phyloP scores from a whole-genome alignment of 2,888 invertebrate genomes.

The Caenorhabditis sp. region DNA sequence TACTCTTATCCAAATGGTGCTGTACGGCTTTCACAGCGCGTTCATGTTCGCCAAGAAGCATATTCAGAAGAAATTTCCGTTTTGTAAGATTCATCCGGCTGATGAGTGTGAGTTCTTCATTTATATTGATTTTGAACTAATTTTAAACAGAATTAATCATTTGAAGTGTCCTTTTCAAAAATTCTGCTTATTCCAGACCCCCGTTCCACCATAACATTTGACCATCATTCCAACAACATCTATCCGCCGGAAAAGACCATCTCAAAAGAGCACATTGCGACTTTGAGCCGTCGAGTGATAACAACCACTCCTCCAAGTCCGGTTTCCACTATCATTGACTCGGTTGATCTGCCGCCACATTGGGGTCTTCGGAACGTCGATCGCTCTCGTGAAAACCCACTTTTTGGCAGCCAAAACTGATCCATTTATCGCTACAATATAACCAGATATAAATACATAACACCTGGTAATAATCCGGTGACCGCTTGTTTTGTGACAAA shows the following conservation, averaged over 20 bases:
- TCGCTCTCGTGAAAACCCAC: slow-evolving; percentile 45
- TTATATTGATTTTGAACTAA: not conserved
- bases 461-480: slow-evolving; percentile 62
- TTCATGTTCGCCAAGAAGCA: slow-evolving; percentile 55
- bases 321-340: slow-evolving; percentile 61
- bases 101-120: slow-evolving; percentile 45
- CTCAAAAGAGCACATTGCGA: slow-evolving; percentile 57
- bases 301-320: slow-evolving; percentile 60
- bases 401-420: slow-evolving; percentile 17
- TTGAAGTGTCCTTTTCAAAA: too few relatives aligned
- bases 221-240: slow-evolving; percentile 51
- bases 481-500: slow-evolving; percentile 8
- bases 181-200: slow-evolving; percentile 32
- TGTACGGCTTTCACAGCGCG: slow-evolving; percentile 69
- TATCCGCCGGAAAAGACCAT: slow-evolving; percentile 57
- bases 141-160: too few relatives aligned
- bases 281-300: slow-evolving; percentile 58
- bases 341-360: slow-evolving; percentile 56
- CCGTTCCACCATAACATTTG: slow-evolving; percentile 34
- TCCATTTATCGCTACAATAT: too few relatives aligned
- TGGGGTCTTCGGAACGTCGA: slow-evolving; percentile 57
- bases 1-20: slow-evolving; percentile 79
- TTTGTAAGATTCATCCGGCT: slow-evolving; percentile 56
- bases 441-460: too few relatives aligned
- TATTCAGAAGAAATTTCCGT: slow-evolving; percentile 56